A percentile compares a stretch with the other conserved stretches of the same genome.
phyloP scores from a whole-genome alignment of 2,797 vertebrate genomes.

The Sebastes minor region DNA sequence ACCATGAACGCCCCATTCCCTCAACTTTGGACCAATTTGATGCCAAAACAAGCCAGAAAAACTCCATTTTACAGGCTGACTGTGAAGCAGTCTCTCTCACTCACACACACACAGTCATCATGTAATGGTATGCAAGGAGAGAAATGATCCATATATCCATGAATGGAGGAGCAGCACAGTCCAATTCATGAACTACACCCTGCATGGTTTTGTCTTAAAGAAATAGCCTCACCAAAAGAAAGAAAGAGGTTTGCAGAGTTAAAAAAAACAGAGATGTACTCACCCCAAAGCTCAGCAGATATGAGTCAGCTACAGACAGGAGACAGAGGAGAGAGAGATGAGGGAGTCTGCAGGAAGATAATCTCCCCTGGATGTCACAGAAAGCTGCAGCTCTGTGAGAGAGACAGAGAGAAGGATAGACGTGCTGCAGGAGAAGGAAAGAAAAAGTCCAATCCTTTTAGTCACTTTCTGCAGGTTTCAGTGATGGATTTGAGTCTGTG shows the following conservation, averaged over 20 bases:
- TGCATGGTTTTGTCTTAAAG: neutral
- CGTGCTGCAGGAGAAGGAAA: neutral
- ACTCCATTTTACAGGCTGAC: neutral
- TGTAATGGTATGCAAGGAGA: slow-evolving; percentile 49
- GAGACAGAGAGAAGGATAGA: slow-evolving; percentile 4
- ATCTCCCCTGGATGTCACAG: slow-evolving; percentile 30
- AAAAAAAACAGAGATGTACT: slow-evolving; percentile 42
- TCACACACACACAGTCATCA: neutral
- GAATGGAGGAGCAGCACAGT: slow-evolving; percentile 35
- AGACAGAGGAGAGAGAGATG: slow-evolving; percentile 38
- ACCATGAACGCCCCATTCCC: neutral
- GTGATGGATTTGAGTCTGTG: neutral
- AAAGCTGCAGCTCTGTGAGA: slow-evolving; percentile 5
- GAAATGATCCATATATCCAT: neutral
- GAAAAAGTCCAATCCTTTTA: slow-evolving; percentile 35
- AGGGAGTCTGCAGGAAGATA: slow-evolving; percentile 31
- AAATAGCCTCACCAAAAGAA: neutral
- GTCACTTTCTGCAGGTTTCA: neutral
- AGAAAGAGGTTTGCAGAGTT: neutral
- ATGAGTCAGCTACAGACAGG: slow-evolving; percentile 54
- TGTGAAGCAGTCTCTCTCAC: neutral
- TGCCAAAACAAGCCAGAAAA: neutral
- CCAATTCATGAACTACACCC: slow-evolving; percentile 1
- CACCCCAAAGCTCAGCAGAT: slow-evolving; percentile 58
- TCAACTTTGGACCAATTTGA: neutral